Evolutionary conservation across 1,140 invertebrate genomes (phyloP), one percentile per base, ranked within the genome.

Genomic region (Drosophila erecta): DNA sequence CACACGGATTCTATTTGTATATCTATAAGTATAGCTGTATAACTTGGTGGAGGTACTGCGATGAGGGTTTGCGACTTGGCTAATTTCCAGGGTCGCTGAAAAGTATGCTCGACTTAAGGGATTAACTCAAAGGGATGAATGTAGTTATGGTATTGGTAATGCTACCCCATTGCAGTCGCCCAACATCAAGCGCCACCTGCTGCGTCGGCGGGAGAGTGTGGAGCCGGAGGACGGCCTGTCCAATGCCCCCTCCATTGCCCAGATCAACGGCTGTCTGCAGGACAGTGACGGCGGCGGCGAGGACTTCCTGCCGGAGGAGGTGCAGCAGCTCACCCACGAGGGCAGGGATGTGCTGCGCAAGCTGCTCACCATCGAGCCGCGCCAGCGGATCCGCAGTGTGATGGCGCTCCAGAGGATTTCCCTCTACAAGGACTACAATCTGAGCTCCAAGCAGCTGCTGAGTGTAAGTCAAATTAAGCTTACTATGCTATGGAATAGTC

Each of bases 371-470:
- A 43, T 91, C 2, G 91, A 93, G 33, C 92, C 93, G 11, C 71
- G 73, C 1, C 80, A 92, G 57, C 86, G 94, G 30, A 80, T 94
- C 5, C 91, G 91, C 27, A 93, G 93, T 15, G 70, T 94, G 27
- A 85, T 93, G 64, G 84, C 92, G 1, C 76, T 94, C 15, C 87
- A 93, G 60, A 92, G 87, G 35, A 93, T 93, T 6, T 93, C 93
- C 15, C 93, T 94, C 49, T 94, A 92, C 73, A 93, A 93, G 75
- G 90, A 92, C 49, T 94, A 93, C 66, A 92, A 92, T 37, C 43
- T 89, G 38, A 71, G 60, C 3, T 37, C 76, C n/a, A 70, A 89
- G 54, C 73, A 78, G 27, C 69, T 87, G 8, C 61, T 87, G 1
- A 73, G 47, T 22, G 84, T 89, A 44, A 76, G 71, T 60, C 7